Evolutionary conservation across 2,888 invertebrate species (phyloP), one percentile per base, ranked within the genome.

Genomic region (Callimorpha dominula): DNA sequence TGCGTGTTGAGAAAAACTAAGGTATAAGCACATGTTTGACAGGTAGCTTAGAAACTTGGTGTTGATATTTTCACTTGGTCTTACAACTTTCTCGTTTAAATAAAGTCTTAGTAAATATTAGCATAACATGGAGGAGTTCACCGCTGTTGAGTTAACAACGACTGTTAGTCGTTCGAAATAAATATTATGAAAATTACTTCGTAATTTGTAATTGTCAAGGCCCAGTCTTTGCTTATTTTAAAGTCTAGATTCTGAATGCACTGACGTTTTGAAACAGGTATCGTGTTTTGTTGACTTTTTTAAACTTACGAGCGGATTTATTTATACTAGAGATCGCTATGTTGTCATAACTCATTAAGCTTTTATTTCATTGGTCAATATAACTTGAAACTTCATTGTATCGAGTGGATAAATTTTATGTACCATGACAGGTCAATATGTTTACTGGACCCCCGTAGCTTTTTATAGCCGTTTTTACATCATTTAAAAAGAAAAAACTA

Each of bases 21-120:
- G 57, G 68, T 67, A 42, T 57, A 31, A 57, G 17, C 43, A 50
- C 63, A 11, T 31, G 80, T 71, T 60, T 70, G 73, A 80, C 80
- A 68, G 57, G 79, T 82, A 70, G 75, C 46, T 69, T 73, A 81
- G 81, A 82, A 82, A 79, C 82, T 71, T 66, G 63, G 66, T 65
- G n/a, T 57, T 60, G 67, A 66, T 60, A 76, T 79, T 82, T 81
- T 82, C 83, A 79, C 81, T 78, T 20, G 60, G 50, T 57, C 57
- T 6, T n/a, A 43, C 70, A 60, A 73, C 81, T 82, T 82, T 82
- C 82, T 75, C 75, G 62, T 76, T 75, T 77, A 75, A 75, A 79
- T 77, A 67, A 65, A 75, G 71, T 76, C 74, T 81, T 65, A 75
- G 74, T 70, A 60, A 72, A 65, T 9, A 78, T 81, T 78, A 78